Evolutionary conservation across 1,140 invertebrate species (phyloP), one percentile per base, ranked within the genome.

Genomic region (Triops longicaudatus): DNA sequence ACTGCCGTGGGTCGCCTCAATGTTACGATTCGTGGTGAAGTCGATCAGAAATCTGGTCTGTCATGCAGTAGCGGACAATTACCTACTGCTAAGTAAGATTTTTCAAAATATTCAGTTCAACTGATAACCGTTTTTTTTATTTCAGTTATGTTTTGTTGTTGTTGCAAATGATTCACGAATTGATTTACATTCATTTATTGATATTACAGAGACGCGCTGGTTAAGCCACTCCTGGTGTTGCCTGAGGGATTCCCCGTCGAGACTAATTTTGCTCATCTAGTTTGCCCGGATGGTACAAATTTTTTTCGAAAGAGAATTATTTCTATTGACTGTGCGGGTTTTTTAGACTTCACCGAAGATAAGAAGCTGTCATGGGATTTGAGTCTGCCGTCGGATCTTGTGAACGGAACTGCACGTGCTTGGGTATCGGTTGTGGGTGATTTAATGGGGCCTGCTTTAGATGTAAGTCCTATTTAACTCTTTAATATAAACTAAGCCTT

Each of bases 191-290:
- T 14, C 44, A 37, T 78, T 37, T 73, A 5, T 71, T 43, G 50
- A 72, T 73, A 81, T 82, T 82, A 79, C 80, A 89, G 88, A 76
- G 89, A 90, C 78, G 84, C 85, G 50, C 85, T 90, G 2, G 81
- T 88, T 2, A 89, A 90, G 75, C 83, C 86, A 37, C 84, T 90
- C 11, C 79, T 87, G 6, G 87, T 91, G 0, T 84, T 87, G 50
- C 86, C 88, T 1, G 90, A 91, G 83, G 89, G 89, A 1, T 86
- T 89, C 14, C 87, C 86, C 0, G 81, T 87, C 0, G 86, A 89
- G 76, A 84, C 87, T 44, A 86, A 86, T 4, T 84, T 85, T 26
- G 90, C 88, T 0, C 85, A 86, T 0, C 85, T 90, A 50, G 83
- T 90, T 2, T 90, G 89, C 73, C 81, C 81, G 6, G 76, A 80